Conservation (phyloP, 2,888 invertebrate species). For the Boloria euphrosyne region DNA sequence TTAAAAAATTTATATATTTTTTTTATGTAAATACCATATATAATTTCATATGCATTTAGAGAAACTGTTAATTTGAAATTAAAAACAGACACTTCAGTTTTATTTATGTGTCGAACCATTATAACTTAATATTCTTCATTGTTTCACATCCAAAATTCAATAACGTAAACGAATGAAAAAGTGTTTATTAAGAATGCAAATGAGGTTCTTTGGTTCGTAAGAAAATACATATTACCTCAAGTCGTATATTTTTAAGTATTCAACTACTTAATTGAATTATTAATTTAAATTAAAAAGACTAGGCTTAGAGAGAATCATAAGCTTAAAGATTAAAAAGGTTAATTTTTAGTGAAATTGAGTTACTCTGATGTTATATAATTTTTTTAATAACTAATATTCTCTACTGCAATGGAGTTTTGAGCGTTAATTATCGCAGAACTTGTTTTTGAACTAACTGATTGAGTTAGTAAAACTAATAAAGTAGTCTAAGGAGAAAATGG, state of each 20-base stretch:
- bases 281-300: not conserved
- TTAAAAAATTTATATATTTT: too few species aligned
- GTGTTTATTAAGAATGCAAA: conserved; percentile 16
- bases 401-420: too few species aligned
- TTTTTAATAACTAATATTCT: too few species aligned
- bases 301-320: not conserved
- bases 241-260: conserved; percentile 11
- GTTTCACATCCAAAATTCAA: not conserved
- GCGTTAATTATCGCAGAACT: too few species aligned
- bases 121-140: not conserved
- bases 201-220: conserved; percentile 12
- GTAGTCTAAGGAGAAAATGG: too few species aligned
- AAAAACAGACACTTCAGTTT: too few species aligned
- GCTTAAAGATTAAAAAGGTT: not conserved
- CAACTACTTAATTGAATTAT: conserved; percentile 8
- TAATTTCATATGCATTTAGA: too few species aligned
- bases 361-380: not conserved
- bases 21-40: too few species aligned
- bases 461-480: too few species aligned
- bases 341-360: not conserved
- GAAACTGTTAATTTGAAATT: too few species aligned
- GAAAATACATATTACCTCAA: conserved; percentile 10
- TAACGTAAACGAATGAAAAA: not conserved
- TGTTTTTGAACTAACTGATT: too few species aligned
- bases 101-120: too few species aligned